A percentile compares a stretch with the other conserved stretches of the same genome.
phyloP scores from a whole-genome alignment of 92 coral and sea anemone species.

The Parazoanthus atlanticus region DNA sequence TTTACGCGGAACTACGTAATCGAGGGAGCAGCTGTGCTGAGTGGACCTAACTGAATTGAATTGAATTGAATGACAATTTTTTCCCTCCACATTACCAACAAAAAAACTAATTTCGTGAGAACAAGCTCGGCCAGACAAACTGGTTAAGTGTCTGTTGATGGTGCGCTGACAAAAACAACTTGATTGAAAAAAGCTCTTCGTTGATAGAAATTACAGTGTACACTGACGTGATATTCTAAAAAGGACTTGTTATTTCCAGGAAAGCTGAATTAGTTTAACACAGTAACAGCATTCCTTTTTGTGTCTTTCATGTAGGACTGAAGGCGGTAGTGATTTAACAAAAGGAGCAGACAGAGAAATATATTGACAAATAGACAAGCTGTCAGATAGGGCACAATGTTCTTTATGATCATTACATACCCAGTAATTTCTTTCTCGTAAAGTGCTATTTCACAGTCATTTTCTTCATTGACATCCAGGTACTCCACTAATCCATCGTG shows the following conservation, averaged over 20 bases:
- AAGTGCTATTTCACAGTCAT: slow-evolving; percentile 90
- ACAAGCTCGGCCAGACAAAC: too few species aligned
- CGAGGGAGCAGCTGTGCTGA: too few species aligned
- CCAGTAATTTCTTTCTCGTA: slow-evolving; percentile 79
- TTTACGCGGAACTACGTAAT: too few species aligned
- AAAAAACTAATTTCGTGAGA: too few species aligned
- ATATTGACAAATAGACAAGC: not conserved
- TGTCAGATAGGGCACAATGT: not conserved
- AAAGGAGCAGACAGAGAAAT: not conserved
- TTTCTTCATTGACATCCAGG: slow-evolving; percentile 95
- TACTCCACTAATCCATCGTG: slow-evolving; percentile 94
- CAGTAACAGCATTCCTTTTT: not conserved
- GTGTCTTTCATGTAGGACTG: not conserved
- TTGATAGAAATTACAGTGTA: not conserved
- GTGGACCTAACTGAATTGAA: too few species aligned
- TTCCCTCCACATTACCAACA: too few species aligned
- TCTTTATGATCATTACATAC: slow-evolving; percentile 46
- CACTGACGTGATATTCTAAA: too few species aligned
- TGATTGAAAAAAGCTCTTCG: not conserved
- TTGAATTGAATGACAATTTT: too few species aligned
- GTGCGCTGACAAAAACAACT: too few species aligned
- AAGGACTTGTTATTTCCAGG: not conserved
- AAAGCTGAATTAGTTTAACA: not conserved
- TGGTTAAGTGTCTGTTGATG: too few species aligned
- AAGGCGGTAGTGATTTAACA: not conserved